Base-by-base conservation (phyloP, 2,797 vertebrate species). In the Enteromius anoplus region DNA sequence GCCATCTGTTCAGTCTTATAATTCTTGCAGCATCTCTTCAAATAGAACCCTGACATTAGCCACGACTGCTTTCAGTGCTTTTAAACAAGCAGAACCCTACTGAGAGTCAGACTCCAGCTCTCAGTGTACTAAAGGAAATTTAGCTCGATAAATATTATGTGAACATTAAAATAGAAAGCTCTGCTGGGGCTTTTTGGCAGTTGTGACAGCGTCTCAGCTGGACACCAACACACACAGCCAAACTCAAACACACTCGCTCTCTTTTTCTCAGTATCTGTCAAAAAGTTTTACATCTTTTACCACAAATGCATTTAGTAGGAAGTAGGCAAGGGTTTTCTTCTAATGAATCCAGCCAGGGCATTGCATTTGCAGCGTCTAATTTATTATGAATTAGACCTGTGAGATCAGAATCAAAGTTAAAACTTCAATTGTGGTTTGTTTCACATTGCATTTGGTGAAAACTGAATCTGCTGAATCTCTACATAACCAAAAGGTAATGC, bases 131-230 rank as follows among this genome's bases (percentile, higher is more conserved):
- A 45, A 69, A 53, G 49, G 26, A 68, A 47, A 62, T 65, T 70
- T 71, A 80, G 23, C 47, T 14, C 70, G 75, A 78, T 71, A 76
- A 80, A 83, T 66, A 62, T 81, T 78, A 80, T 58, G 71, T 21
- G 65, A 12, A 42, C 29, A 71, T 60, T 77, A 71, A 77, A 76
- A 87, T 78, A 75, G 86, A 81, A 86, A 62, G 49, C 60, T 37
- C 58, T 78, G 68, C 58, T 69, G 64, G 23, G 62, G 60, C 34
- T 19, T 23, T 4, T 80, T 72, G 21, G 72, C 70, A 42, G 60
- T 60, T 42, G n/a, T 81, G 66, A 85, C 80, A 85, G 34, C 23
- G 11, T 62, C 83, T 66, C 79, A 69, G 70, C 62, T 75, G 68
- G 73, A 73, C 89, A 84, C 75, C 78, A 70, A 49, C 60, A 73